Base-by-base conservation (phyloP, 2,888 invertebrate genomes). In the Syrphus vitripennis region DNA sequence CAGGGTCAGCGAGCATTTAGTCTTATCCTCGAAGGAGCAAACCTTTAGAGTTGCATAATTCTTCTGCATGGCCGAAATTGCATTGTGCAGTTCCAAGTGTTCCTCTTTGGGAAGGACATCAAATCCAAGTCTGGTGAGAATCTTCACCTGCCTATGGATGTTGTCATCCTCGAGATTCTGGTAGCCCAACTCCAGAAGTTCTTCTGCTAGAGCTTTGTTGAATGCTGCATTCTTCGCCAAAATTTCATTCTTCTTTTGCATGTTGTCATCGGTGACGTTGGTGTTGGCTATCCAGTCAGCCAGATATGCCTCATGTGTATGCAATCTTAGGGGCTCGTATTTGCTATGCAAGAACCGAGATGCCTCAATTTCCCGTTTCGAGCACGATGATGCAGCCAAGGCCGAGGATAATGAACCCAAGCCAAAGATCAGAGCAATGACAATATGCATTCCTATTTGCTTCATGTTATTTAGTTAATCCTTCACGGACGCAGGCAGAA, bases 21-120 rank as follows among this genome's bases (percentile, higher is more conserved):
- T 92, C 0, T 90, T 89, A 88, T 96, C 93, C 26, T 94, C 93
- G 88, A 92, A 96, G 4, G 95, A 94, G 89, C 97, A 97, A 21
- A 97, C 95, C 90, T 95, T 96, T 0, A 96, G 94, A 0, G 94
- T 97, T 0, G 96, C 95, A 90, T 97, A 97, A 88, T 95, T 95
- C 0, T 95, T 93, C 89, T 95, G 94, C 97, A 97, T 97, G 1
- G 95, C 94, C 0, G 95, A 95, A 0, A 95, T 94, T 0, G 95
- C 94, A 89, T 94, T 94, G 89, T 95, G 94, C 24, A 95, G 92
- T 70, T 93, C 92, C 86, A 94, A 93, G 89, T 94, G 94, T 88
- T 95, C 95, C 29, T 95, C 94, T 83, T 95, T 94, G 0, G 95
- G 94, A 7, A 98, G 92, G 0, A 96, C 96, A 0, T 95, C 94